Percentiles rank a stretch among this genome's conserved stretches.
phyloP scores from a whole-genome alignment of 2,113 vertebrate genomes.

The Gavialis gangeticus region DNA sequence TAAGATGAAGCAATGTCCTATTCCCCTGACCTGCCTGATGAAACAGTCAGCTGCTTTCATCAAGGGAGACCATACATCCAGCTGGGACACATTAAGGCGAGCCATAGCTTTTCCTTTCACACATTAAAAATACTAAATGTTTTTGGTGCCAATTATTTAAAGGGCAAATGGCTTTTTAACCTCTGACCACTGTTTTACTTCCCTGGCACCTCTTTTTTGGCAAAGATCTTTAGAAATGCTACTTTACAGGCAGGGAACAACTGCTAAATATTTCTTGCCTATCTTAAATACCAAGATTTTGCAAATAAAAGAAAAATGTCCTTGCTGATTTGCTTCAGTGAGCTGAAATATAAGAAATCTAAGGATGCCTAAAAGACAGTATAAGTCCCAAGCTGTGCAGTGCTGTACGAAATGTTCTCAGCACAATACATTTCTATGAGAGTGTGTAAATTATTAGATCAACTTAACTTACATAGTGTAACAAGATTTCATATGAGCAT shows the following conservation, averaged over 20 bases:
- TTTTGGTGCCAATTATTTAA: not conserved
- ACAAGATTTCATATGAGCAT: not conserved
- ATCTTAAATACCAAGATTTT: not conserved
- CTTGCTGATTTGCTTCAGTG: not conserved
- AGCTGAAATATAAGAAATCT: not conserved
- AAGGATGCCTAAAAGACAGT: not conserved
- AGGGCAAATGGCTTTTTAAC: not conserved
- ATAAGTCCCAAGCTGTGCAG: not conserved
- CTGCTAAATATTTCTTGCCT: not conserved
- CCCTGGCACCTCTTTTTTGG: not conserved
- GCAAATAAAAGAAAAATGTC: not conserved
- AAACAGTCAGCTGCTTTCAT: accelerated
- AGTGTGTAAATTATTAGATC: not conserved
- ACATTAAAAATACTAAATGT: not conserved
- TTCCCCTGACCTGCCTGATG: not conserved
- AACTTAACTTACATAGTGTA: not conserved
- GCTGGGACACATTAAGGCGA: not conserved
- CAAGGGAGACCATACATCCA: not conserved
- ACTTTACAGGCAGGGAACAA: not conserved
- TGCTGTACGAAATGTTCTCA: not conserved
- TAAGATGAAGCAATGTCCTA: not conserved
- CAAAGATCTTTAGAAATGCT: not conserved
- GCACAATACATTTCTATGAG: not conserved
- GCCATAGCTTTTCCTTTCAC: not conserved
- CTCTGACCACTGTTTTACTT: not conserved